phyloP scores from a whole-genome alignment of 2,888 invertebrate species.

The Portevinia maculata region DNA sequence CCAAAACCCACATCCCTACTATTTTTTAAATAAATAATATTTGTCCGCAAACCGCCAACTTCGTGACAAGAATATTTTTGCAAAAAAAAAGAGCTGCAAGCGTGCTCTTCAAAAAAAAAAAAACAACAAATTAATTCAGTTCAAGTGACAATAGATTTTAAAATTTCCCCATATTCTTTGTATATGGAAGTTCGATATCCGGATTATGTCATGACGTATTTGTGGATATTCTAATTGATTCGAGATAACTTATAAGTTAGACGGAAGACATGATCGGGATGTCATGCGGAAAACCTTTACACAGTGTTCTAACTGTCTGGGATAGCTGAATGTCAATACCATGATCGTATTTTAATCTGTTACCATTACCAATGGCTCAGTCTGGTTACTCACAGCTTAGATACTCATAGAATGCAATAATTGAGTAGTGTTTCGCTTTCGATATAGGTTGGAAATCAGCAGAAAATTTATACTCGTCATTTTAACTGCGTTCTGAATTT shows the following conservation, averaged over 20 bases:
- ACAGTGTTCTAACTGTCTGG: not conserved
- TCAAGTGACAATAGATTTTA: conserved; percentile 34
- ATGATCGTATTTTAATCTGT: not conserved
- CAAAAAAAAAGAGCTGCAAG: conserved; percentile 36
- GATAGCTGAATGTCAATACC: not conserved
- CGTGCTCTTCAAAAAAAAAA: conserved; percentile 35
- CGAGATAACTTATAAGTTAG: not conserved
- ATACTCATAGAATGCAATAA: no score
- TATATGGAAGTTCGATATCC: conserved; percentile 13
- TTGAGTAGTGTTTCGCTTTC: no score
- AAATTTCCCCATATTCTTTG: conserved; percentile 22
- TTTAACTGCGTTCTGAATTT: no score
- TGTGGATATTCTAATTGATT: conserved; percentile 32
- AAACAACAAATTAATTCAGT: conserved; percentile 60
- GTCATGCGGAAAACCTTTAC: conserved; percentile 9
- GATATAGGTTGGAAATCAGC: no score
- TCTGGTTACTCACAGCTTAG: not conserved
- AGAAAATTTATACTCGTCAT: no score
- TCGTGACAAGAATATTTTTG: conserved; percentile 62
- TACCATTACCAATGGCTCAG: not conserved
- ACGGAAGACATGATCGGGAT: conserved; percentile 22
- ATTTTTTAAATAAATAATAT: conserved; percentile 62
- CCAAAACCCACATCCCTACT: conserved; percentile 13
- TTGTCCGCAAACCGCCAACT: conserved; percentile 30
- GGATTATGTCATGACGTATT: conserved; percentile 62